Evolutionary conservation across 2,888 invertebrate genomes (phyloP), one percentile per base, ranked within the genome.

Genomic region (Chloroclysta siterata): DNA sequence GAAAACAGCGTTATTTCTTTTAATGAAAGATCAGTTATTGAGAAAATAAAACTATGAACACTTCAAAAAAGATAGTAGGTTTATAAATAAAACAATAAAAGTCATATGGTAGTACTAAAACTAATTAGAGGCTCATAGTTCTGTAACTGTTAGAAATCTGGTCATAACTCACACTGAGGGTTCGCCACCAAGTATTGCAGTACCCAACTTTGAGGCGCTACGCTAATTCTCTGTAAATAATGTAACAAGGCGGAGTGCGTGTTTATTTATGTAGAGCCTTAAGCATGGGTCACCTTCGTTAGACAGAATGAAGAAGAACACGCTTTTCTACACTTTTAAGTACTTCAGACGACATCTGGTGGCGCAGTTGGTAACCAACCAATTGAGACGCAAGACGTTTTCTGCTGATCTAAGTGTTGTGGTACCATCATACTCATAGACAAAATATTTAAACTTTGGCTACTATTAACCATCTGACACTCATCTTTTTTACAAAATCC

Each of bases 281-380:
- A 65, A 65, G 53, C 56, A 56, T 29, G 53, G 60, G 61, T 65
- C 65, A 65, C 60, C 65, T 65, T 65, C 57, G 54, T 65, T 65
- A 65, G 60, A 14, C 52, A 58, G 50, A 44, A 51, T 51, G 51
- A 46, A 60, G 51, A 51, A 51, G 33, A 29, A 33, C 11, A 22
- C 13, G 1, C 13, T 17, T 0, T 7, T 5, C 17, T 15, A 42
- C 17, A 5, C 22, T 17, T 39, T 39, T 8, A 39, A 39, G 36
- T 39, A 11, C 36, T 39, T 39, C 3, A 39, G 11, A 39, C 36
- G 36, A 36, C 36, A 3, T 39, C 11, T 39, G 11, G 33, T 33
- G 33, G 36, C 11, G 36, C 8, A 36, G 36, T 36, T 8, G 8
- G 10, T 10, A n/a, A n/a, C n/a, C n/a, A n/a, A 36, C 36, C 36